Evolutionary conservation across 2,113 vertebrate genomes (phyloP).

Genomic region (Eonycteris spelaea): DNA sequence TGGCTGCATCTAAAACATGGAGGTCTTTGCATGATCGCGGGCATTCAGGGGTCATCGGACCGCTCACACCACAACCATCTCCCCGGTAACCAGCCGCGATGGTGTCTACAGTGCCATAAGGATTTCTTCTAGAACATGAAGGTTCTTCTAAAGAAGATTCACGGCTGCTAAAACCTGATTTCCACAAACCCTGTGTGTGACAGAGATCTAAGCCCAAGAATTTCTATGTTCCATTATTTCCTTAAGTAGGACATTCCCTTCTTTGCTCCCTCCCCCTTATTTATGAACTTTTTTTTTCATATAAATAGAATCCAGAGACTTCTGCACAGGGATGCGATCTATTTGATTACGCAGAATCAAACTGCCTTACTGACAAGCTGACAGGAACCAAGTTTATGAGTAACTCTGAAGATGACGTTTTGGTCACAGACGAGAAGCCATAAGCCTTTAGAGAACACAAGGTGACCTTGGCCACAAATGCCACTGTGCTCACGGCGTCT

Average conservation of each 20-base stretch:
- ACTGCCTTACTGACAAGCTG: background rate
- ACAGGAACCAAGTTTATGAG: background rate
- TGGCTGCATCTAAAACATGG: background rate
- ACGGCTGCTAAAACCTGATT: background rate
- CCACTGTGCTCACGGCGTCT: background rate
- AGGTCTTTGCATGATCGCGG: too few relatives aligned
- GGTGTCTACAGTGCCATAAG: background rate
- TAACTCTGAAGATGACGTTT: background rate
- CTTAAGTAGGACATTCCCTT: background rate
- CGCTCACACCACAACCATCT: background rate
- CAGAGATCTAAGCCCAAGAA: background rate
- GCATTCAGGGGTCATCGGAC: background rate
- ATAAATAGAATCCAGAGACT: background rate
- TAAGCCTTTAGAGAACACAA: background rate
- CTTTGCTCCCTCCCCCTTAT: background rate
- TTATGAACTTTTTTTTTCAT: background rate
- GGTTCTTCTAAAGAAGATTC: background rate
- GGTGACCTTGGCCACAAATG: background rate
- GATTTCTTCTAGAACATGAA: background rate
- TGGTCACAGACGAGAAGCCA: slow-evolving; percentile 4
- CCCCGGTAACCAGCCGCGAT: background rate
- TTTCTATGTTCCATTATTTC: background rate
- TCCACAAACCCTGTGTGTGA: background rate
- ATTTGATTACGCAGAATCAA: background rate
- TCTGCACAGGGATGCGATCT: background rate